Conservation (phyloP, 2,888 invertebrate genomes). For the Trichogramma evanescens region DNA sequence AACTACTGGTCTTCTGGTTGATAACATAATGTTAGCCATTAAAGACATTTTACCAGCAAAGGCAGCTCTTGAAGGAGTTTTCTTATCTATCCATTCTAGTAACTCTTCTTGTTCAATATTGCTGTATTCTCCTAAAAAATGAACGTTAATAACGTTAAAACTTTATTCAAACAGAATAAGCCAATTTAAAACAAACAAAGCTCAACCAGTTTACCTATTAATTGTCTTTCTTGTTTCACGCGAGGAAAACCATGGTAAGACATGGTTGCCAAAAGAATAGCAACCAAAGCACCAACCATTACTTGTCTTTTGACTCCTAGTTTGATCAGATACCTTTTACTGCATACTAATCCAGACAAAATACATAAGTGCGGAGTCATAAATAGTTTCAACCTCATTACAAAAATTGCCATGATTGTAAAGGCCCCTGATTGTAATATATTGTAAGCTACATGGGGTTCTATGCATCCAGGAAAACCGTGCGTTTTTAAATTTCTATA, state of each 20-base stretch:
- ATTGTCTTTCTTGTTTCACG: conserved; percentile 49
- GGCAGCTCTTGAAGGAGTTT: conserved; percentile 59
- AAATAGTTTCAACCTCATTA: conserved; percentile 73
- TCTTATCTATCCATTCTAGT: conserved; percentile 66
- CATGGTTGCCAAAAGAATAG: conserved; percentile 52
- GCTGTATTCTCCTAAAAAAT: conserved; percentile 58
- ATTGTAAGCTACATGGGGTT: conserved; percentile 62
- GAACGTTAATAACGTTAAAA: background rate
- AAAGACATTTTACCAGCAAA: conserved; percentile 85
- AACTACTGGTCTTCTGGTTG: conserved; percentile 69
- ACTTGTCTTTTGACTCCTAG: conserved; percentile 42
- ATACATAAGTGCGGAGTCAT: conserved; percentile 74
- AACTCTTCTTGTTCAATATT: conserved; percentile 69
- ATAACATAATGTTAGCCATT: conserved; percentile 73
- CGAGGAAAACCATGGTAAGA: conserved; percentile 51
- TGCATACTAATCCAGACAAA: conserved; percentile 60
- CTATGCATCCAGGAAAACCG: conserved; percentile 46
- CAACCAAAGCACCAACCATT: conserved; percentile 46
- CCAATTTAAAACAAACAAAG: background rate
- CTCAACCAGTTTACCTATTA: conserved; percentile 41
- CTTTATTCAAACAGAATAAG: background rate
- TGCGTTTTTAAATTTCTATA: conserved; percentile 32
- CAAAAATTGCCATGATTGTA: conserved; percentile 63
- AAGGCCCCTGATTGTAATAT: conserved; percentile 65
- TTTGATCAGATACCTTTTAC: conserved; percentile 53